Percentiles rank a stretch among this genome's conserved stretches.
Evolutionary conservation across 1,140 invertebrate genomes (phyloP).

Genomic region (Drosophila kurseongensis): DNA sequence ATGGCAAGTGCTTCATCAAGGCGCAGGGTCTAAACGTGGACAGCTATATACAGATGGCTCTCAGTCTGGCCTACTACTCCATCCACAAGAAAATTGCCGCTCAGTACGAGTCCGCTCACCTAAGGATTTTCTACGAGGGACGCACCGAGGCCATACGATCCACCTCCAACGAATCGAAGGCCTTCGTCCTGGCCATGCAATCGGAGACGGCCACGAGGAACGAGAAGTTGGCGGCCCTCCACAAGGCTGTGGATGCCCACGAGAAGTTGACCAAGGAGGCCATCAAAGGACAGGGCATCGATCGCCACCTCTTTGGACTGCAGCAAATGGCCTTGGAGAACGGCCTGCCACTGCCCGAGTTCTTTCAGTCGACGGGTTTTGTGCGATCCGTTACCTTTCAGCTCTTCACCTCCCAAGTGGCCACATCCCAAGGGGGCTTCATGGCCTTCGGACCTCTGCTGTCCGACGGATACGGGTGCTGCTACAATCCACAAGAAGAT

Average conservation of each 20-base stretch:
- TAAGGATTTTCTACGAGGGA: conserved; percentile 91
- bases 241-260: conserved; percentile 91
- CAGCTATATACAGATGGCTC: conserved; percentile 96
- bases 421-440: conserved; percentile 89
- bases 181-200: conserved; percentile 90
- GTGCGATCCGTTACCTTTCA: conserved; percentile 89
- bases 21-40: conserved; percentile 93
- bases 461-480: conserved; percentile 92
- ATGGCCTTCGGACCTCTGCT: conserved; percentile 93
- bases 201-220: conserved; percentile 84
- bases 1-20: conserved; percentile 93
- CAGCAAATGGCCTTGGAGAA: conserved; percentile 92
- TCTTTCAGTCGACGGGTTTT: conserved; percentile 91
- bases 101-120: conserved; percentile 94
- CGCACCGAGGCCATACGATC: conserved; percentile 96
- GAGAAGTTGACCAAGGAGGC: conserved; percentile 92
- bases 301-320: conserved; percentile 94
- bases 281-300: conserved; percentile 91
- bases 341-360: conserved; percentile 88
- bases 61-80: conserved; percentile 94
- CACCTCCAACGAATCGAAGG: conserved; percentile 90
- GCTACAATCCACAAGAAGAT: conserved; percentile 91
- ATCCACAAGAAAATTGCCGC: conserved; percentile 90
- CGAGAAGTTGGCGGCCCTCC: conserved; percentile 85
- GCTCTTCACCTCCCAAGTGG: conserved; percentile 94